Evolutionary conservation across 2,888 invertebrate species (phyloP).

Genomic region (Acleris sparsana): DNA sequence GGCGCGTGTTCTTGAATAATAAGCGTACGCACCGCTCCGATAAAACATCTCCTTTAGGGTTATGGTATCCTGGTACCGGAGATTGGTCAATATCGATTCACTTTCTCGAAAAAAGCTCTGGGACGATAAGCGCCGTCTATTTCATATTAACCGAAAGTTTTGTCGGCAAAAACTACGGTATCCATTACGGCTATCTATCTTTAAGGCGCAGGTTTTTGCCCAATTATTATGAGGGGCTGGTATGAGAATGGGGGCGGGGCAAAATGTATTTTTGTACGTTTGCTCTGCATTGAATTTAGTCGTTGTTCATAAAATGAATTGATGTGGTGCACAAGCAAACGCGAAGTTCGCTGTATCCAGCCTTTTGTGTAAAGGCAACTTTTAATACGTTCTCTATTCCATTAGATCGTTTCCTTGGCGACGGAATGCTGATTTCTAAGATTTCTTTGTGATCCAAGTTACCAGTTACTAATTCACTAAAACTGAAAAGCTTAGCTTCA

Average conservation of each 20-base stretch:
- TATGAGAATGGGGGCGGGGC: constrained; percentile 40
- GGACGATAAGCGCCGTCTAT: constrained; percentile 42
- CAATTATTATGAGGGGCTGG: constrained; percentile 52
- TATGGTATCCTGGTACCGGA: constrained; percentile 22
- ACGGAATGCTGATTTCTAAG: no score
- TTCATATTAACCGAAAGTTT: constrained; percentile 52
- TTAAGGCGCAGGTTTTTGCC: constrained; percentile 50
- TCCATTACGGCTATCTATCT: constrained; percentile 47
- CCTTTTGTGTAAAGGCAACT: constrained; percentile 1
- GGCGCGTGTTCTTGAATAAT: constrained; percentile 43
- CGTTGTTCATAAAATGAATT: constrained; percentile 33
- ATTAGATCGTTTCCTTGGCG: no score
- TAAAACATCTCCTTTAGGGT: constrained; percentile 27
- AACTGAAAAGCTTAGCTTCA: no score
- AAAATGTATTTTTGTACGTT: constrained; percentile 38
- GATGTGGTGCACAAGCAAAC: constrained; percentile 2
- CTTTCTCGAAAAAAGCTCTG: constrained; percentile 16
- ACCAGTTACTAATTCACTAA: no score
- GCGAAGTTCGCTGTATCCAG: constrained; percentile 5
- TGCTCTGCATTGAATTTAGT: constrained; percentile 6
- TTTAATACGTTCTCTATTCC: background rate
- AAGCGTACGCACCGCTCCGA: constrained; percentile 31
- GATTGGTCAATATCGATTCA: constrained; percentile 25
- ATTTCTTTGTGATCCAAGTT: no score
- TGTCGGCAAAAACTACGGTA: constrained; percentile 50